Evolutionary conservation across 1,140 invertebrate genomes (phyloP).

Genomic region (Achatina immaculata): DNA sequence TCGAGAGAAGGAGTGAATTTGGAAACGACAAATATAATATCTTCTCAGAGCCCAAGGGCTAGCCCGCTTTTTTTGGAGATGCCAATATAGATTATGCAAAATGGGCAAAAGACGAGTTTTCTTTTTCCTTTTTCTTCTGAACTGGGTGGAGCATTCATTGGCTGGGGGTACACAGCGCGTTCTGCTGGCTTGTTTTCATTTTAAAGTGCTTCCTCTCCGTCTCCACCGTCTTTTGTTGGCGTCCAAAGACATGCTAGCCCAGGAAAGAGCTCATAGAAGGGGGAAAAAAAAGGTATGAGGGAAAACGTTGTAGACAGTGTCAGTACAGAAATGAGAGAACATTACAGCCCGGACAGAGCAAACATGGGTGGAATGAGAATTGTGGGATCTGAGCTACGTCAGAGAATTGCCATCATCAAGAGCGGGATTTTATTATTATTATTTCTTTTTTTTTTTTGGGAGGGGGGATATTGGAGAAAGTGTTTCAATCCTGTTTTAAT

Average conservation of each 20-base stretch:
- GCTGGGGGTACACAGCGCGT: too few relatives aligned
- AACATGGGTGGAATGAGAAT: too few relatives aligned
- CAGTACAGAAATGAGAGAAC: background rate
- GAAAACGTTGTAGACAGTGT: too few relatives aligned
- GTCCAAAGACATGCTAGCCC: background rate
- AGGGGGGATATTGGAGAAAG: too few relatives aligned
- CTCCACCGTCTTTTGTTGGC: background rate
- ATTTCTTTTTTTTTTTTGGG: too few relatives aligned
- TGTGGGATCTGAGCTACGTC: background rate
- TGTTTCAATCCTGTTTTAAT: too few relatives aligned
- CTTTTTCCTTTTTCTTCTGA: too few relatives aligned
- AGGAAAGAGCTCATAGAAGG: background rate
- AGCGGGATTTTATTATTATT: too few relatives aligned
- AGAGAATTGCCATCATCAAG: too few relatives aligned
- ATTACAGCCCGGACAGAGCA: too few relatives aligned
- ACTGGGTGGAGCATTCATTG: too few relatives aligned
- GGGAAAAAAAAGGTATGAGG: too few relatives aligned
- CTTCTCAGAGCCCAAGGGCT: background rate
- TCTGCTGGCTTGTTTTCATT: background rate
- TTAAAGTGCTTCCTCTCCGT: background rate
- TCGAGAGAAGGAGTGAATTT: background rate
- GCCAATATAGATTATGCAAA: slow-evolving; percentile 1
- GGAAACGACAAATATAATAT: background rate
- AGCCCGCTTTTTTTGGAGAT: background rate
- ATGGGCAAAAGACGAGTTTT: background rate